Evolutionary conservation across 2,113 vertebrate species (phyloP).

Genomic region (Vidua chalybeata): DNA sequence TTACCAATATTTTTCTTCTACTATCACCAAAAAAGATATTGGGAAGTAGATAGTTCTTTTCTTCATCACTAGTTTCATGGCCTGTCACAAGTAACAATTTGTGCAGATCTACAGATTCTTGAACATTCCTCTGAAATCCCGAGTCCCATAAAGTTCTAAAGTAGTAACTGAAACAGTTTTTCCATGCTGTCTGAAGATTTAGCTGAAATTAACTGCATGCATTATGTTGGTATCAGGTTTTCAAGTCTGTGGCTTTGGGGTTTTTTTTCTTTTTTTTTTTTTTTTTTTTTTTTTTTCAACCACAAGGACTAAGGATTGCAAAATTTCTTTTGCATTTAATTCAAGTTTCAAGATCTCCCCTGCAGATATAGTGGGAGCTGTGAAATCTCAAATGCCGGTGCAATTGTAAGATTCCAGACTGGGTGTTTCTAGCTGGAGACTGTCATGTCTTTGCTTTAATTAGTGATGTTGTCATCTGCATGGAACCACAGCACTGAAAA

Average conservation of each 20-base stretch:
- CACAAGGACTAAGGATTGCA: not conserved
- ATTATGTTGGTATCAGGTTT: not conserved
- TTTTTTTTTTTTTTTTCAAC: not conserved
- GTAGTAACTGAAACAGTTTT: not conserved
- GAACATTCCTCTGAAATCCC: not conserved
- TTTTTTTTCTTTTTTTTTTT: no score
- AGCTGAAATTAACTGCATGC: not conserved
- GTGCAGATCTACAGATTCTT: not conserved
- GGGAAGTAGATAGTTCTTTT: not conserved
- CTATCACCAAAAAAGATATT: not conserved
- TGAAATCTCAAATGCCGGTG: not conserved
- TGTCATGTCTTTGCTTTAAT: not conserved
- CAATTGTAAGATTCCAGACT: not conserved
- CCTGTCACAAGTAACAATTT: not conserved
- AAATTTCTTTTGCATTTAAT: not conserved
- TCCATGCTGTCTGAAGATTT: not conserved
- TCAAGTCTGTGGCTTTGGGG: not conserved
- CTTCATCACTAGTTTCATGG: not conserved
- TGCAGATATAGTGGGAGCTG: rapidly evolving
- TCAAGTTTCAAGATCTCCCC: not conserved
- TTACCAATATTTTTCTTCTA: not conserved
- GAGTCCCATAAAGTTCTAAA: not conserved
- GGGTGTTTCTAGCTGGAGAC: not conserved
- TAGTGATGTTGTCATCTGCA: not conserved
- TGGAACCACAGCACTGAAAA: not conserved